A percentile compares a stretch with the other conserved stretches of the same genome.
Evolutionary conservation across 2,113 vertebrate genomes (phyloP).

Genomic region (Cyanoderma ruficeps): DNA sequence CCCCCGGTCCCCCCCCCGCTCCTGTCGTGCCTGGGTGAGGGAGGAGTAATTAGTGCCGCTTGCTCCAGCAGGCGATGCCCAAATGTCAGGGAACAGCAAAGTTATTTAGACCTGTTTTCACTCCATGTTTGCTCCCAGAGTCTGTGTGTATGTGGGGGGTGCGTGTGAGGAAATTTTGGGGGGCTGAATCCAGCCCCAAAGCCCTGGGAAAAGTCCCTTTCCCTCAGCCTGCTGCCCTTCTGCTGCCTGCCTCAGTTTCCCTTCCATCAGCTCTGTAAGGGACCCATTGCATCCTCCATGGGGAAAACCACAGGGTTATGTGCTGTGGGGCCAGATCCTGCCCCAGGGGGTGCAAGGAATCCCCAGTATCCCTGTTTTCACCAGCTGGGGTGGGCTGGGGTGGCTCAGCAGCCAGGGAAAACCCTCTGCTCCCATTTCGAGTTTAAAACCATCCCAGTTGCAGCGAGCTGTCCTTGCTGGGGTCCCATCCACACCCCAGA

Average conservation of each 20-base stretch:
- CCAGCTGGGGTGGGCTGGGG: background rate
- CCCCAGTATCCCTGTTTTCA: background rate
- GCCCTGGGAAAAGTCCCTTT: background rate
- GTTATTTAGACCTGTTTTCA: background rate
- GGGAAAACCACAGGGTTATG: accelerated
- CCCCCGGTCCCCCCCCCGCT: slow-evolving; percentile 28
- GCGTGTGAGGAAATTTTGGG: background rate
- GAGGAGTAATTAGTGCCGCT: slow-evolving; percentile 54
- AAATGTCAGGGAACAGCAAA: slow-evolving; percentile 59
- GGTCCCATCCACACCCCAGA: background rate
- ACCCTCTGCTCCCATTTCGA: background rate
- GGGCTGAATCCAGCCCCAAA: background rate
- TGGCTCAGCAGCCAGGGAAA: background rate
- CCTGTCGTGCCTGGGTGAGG: background rate
- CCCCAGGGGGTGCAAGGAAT: accelerated
- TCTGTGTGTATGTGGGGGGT: background rate
- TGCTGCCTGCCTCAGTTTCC: background rate
- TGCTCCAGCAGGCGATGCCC: slow-evolving; percentile 53
- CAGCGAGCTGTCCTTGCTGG: accelerated
- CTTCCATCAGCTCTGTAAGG: background rate
- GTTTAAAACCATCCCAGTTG: background rate
- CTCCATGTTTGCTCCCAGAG: background rate
- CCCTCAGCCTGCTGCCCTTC: background rate
- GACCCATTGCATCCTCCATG: accelerated
- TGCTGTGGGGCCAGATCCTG: background rate